phyloP scores from a whole-genome alignment of 2,888 invertebrate genomes.

The Exephanes ischioxanthus region DNA sequence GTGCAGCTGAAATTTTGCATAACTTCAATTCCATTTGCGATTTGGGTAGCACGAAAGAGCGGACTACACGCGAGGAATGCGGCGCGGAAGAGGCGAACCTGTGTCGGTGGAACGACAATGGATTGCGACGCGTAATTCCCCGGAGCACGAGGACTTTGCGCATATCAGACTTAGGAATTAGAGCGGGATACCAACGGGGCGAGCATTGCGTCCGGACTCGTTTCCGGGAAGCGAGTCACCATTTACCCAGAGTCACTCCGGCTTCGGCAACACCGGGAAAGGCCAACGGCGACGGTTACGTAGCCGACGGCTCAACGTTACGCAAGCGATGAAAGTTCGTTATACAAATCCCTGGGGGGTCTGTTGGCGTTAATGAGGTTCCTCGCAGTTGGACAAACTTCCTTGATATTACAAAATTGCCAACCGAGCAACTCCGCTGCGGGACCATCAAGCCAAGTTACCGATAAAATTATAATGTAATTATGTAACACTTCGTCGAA shows the following conservation, averaged over 20 bases:
- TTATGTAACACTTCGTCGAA: conserved; percentile 13
- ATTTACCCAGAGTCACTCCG: conserved; percentile 49
- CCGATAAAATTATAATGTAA: conserved; percentile 19
- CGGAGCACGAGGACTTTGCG: conserved; percentile 56
- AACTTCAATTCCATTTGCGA: neutral
- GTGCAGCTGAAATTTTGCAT: neutral
- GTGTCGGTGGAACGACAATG: conserved; percentile 62
- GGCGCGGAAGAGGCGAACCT: conserved; percentile 50
- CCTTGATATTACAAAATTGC: conserved; percentile 18
- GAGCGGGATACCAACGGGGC: conserved; percentile 45
- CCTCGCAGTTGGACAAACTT: conserved; percentile 19
- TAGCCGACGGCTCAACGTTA: conserved; percentile 37
- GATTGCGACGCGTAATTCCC: conserved; percentile 58
- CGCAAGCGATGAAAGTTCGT: conserved; percentile 48
- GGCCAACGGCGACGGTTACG: conserved; percentile 35
- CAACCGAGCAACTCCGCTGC: neutral
- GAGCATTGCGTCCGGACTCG: conserved; percentile 64
- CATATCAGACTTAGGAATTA: conserved; percentile 31
- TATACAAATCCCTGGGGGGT: conserved; percentile 34
- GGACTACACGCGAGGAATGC: conserved; percentile 42
- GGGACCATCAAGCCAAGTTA: conserved; percentile 16
- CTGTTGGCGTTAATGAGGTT: conserved; percentile 40
- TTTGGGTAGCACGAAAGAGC: conserved; percentile 17
- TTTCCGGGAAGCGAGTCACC: conserved; percentile 30
- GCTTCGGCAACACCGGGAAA: conserved; percentile 1